A percentile compares a stretch with the other conserved stretches of the same genome.
Evolutionary conservation across 2,888 invertebrate species (phyloP).

Genomic region (Caprella mutica): DNA sequence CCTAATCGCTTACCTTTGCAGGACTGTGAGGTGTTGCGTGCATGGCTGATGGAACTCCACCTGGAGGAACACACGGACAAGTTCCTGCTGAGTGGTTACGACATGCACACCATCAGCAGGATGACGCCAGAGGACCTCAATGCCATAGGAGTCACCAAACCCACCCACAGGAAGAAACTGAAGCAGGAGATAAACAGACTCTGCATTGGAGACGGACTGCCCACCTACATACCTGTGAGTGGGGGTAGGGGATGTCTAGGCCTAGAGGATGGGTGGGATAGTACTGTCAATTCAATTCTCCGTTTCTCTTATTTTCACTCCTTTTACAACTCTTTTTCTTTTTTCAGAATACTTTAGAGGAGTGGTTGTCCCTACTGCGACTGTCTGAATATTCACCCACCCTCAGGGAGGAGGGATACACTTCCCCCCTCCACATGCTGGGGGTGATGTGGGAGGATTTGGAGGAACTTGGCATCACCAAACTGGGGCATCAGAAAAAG

Average conservation of each 20-base stretch:
- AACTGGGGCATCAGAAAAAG: constrained; percentile 88
- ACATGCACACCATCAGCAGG: constrained; percentile 92
- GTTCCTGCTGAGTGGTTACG: constrained; percentile 91
- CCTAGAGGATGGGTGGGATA: background rate
- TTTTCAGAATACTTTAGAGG: constrained; percentile 75
- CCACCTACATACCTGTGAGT: constrained; percentile 77
- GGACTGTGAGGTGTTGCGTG: constrained; percentile 88
- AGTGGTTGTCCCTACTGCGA: constrained; percentile 83
- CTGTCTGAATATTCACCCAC: constrained; percentile 86
- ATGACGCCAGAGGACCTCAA: constrained; percentile 88
- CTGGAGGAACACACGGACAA: constrained; percentile 90
- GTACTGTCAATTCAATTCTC: constrained; percentile 41
- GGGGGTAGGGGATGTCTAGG: background rate
- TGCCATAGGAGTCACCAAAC: constrained; percentile 77
- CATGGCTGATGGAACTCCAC: constrained; percentile 85
- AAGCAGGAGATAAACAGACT: constrained; percentile 92
- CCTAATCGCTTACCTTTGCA: too few species aligned
- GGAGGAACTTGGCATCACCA: constrained; percentile 64
- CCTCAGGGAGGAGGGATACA: constrained; percentile 82
- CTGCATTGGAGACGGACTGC: constrained; percentile 85
- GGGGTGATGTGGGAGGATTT: constrained; percentile 97
- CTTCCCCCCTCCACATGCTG: constrained; percentile 83
- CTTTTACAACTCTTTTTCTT: constrained; percentile 9
- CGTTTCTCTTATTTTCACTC: background rate
- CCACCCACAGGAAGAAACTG: constrained; percentile 87